Percentiles rank a stretch among this genome's conserved stretches.
phyloP scores from a whole-genome alignment of 2,113 vertebrate genomes.

The Coryphaenoides rupestris region DNA sequence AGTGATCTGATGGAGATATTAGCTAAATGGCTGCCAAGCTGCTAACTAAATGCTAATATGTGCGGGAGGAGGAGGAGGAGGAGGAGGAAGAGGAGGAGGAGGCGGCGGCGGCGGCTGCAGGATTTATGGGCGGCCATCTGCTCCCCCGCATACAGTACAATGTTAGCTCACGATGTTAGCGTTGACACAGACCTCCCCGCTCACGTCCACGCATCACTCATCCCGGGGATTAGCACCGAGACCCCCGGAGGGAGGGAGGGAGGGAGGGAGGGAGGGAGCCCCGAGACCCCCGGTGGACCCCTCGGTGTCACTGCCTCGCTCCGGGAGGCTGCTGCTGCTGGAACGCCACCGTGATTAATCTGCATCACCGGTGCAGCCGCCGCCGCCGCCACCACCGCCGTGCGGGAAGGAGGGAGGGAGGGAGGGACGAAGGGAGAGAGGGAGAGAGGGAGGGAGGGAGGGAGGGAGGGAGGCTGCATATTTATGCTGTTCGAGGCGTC shows the following conservation, averaged over 20 bases:
- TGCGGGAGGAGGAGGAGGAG: too few species aligned
- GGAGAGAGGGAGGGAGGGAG: too few species aligned
- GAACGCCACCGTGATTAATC: constrained; percentile 59
- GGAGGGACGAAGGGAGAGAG: too few species aligned
- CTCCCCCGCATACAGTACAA: constrained; percentile 76
- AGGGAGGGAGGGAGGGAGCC: too few species aligned
- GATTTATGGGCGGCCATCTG: constrained; percentile 80
- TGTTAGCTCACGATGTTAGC: constrained; percentile 78
- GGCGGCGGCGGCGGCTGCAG: constrained; percentile 67
- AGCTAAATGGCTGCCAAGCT: constrained; percentile 78
- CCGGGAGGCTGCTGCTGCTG: constrained; percentile 41
- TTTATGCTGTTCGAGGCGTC: constrained; percentile 47
- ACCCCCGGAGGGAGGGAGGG: too few species aligned
- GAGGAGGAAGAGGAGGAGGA: too few species aligned
- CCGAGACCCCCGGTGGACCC: too few species aligned
- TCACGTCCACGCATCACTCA: constrained; percentile 74
- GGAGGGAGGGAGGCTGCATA: constrained; percentile 37
- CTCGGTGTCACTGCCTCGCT: constrained; percentile 48
- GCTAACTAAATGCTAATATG: constrained; percentile 80
- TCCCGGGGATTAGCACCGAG: constrained; percentile 63
- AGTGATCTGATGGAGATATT: constrained; percentile 78
- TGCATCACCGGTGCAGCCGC: constrained; percentile 34
- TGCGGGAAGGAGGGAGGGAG: too few species aligned
- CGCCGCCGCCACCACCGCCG: too few species aligned
- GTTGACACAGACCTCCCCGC: constrained; percentile 75